Base-by-base conservation (phyloP, 2,113 vertebrate genomes). In the Steatornis caripensis region DNA sequence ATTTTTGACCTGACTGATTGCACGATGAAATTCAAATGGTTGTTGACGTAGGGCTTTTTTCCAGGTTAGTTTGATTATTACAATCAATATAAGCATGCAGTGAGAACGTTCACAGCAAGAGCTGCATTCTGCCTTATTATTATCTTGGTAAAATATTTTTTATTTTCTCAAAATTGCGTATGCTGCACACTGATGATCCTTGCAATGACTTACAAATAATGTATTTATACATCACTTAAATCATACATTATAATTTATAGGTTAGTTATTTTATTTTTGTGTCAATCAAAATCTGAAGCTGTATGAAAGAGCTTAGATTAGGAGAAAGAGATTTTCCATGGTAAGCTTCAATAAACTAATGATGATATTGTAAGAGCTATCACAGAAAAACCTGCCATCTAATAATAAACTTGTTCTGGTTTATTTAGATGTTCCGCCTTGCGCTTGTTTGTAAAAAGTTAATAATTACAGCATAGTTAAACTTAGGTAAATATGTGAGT, bases 201-300 rank as follows among this genome's bases (percentile, higher is more conserved):
- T 87, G 76, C 39, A 71, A 53, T 62, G 76, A 54, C 45, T 86
- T 68, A 36, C 85, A 93, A 91, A 89, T 82, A 92, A 76, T 23
- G 61, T 53, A 58, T 68, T 93, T 89, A 78, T 75, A 82, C 57
- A 49, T 45, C 83, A 49, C 55, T 93, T 91, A 91, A 91, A 82
- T 61, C 10, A n/a, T 17, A 51, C 65, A 10, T 84, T 89, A 91
- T 91, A 95, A 97, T 95, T 96, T 95, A 90, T 89, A 90, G 84
- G 79, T 79, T 92, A 68, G 88, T 74, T 94, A 76, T 79, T 93
- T 94, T 96, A 81, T 96, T 94, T 96, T 93, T 61, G 14, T 92
- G 89, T 61, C 95, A 96, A 89, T 97, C 95, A 96, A 97, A 92
- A 82, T 7, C 2, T 3, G 77, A 96, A 95, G 65, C 64, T 92